phyloP scores from a whole-genome alignment of 2,113 vertebrate species.

The Corythoichthys intestinalis region DNA sequence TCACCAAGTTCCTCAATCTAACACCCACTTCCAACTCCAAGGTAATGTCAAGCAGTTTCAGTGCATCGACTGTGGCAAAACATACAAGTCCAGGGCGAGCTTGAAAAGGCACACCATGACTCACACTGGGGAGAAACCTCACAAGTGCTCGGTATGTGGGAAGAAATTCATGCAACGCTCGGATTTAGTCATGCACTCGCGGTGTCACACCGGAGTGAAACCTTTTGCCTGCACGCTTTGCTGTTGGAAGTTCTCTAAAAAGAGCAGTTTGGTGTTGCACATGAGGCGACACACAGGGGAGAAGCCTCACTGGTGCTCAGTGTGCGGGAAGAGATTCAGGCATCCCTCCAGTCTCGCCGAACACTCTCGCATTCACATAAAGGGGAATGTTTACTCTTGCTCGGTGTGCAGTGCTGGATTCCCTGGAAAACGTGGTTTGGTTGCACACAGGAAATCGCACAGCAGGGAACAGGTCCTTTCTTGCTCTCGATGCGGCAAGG shows the following conservation, averaged over 20 bases:
- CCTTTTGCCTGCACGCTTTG: background rate
- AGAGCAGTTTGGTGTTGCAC: background rate
- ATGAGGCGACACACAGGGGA: constrained; percentile 4
- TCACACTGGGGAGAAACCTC: background rate
- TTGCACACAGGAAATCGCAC: background rate
- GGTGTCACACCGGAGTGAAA: background rate
- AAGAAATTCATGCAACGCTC: background rate
- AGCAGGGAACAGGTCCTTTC: background rate
- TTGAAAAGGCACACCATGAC: background rate
- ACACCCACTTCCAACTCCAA: background rate
- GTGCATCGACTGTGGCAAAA: background rate
- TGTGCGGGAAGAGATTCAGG: background rate
- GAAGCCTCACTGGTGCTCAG: background rate
- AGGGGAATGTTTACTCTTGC: background rate
- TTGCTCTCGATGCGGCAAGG: background rate
- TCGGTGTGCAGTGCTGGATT: background rate
- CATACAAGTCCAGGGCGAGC: background rate
- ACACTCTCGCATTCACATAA: background rate
- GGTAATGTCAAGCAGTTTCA: background rate
- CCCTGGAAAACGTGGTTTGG: background rate
- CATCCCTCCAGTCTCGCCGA: background rate
- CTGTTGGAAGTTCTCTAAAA: background rate
- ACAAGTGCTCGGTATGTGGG: background rate
- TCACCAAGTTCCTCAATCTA: background rate
- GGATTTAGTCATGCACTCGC: background rate